Evolutionary conservation across 2,888 invertebrate genomes (phyloP), one percentile per base, ranked within the genome.

Genomic region (Rotaria macrura): DNA sequence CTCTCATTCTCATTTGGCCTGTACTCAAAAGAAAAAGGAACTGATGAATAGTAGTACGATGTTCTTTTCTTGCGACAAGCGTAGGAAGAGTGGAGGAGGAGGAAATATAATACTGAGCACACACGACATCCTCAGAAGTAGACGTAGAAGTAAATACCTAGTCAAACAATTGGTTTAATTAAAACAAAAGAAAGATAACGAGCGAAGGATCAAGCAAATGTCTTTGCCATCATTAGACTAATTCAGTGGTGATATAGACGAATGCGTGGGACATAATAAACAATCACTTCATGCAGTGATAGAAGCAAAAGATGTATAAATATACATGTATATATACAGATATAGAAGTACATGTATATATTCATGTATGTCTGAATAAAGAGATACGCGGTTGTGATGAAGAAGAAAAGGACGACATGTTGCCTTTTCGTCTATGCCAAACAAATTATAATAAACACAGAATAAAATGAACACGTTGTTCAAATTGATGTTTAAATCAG

Each of bases 161-260:
- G 17, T 65, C 34, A 65, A 65, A 65, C 65, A 65, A 65, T 65
- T 65, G 65, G 34, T 65, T 65, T 65, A 65, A 65, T 65, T 65
- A 65, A 65, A 65, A 65, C 29, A 65, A 65, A 65, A 65, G 65
- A 65, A 65, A 65, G 65, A 65, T 34, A 29, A 65, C 34, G 65
- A 65, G 38, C 34, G 29, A 65, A 34, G 10, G 14, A 65, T 20
- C 65, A 34, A 65, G 65, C 65, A 65, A 65, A 65, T 29, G 29
- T 65, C 34, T 65, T 65, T 65, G 65, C 65, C 65, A 65, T 65
- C 65, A 65, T 65, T 65, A 65, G 65, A 65, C 65, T 65, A 65
- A 65, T 65, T 65, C 65, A 14, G 6, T 34, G n/a, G 65, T 65
- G 34, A 65, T 38, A 65, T 38, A 65, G 38, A 5, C 34, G 65